phyloP scores from a whole-genome alignment of 2,113 vertebrate species.

The Phainopepla nitens region DNA sequence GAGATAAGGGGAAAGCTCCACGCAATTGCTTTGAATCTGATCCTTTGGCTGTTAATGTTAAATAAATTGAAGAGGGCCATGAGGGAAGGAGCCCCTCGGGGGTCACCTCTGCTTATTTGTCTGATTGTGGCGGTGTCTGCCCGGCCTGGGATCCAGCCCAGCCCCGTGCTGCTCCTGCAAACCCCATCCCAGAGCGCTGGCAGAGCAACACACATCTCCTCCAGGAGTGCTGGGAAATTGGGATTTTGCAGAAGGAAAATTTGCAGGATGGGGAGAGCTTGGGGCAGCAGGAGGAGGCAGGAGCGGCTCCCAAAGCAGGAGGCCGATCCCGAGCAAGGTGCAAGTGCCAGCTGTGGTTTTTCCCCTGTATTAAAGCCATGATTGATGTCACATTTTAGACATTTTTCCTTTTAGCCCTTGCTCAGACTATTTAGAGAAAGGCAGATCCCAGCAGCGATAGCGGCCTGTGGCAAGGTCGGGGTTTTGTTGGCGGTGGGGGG shows the following conservation, averaged over 20 bases:
- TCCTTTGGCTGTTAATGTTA: background rate
- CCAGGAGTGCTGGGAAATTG: accelerated
- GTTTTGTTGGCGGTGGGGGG: too few relatives aligned
- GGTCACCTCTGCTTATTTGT: slow-evolving; percentile 34
- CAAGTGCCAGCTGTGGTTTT: background rate
- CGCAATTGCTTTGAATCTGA: slow-evolving; percentile 11
- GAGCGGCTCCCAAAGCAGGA: background rate
- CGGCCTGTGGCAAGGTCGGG: background rate
- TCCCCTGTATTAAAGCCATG: background rate
- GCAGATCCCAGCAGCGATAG: slow-evolving; percentile 6
- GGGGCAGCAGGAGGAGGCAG: too few relatives aligned
- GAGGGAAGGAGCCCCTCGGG: background rate
- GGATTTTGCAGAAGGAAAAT: background rate
- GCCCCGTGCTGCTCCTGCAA: background rate
- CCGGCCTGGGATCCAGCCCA: background rate
- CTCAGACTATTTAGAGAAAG: slow-evolving; percentile 56
- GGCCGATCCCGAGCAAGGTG: background rate
- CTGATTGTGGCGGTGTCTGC: background rate
- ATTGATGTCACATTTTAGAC: slow-evolving; percentile 13
- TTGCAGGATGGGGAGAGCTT: too few relatives aligned
- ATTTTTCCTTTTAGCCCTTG: slow-evolving; percentile 39
- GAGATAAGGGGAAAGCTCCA: slow-evolving; percentile 28
- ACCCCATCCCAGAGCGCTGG: background rate
- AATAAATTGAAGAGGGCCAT: background rate
- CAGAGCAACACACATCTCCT: accelerated